phyloP scores from a whole-genome alignment of 2,113 vertebrate genomes.

The Trichechus manatus region DNA sequence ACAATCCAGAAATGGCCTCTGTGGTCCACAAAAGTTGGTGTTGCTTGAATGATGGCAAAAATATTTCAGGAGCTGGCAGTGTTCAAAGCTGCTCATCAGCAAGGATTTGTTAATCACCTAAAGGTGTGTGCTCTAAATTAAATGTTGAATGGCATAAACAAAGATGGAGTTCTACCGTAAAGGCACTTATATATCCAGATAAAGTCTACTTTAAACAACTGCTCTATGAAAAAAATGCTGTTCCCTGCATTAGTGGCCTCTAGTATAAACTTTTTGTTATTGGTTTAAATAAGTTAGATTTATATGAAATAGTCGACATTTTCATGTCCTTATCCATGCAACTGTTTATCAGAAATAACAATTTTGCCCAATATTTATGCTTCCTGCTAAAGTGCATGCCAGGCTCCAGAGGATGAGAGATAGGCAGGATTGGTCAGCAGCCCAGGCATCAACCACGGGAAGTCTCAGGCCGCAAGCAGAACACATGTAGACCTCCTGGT shows the following conservation, averaged over 20 bases:
- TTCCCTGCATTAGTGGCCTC: background rate
- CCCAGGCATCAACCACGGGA: background rate
- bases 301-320: conserved; percentile 9
- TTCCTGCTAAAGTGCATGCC: background rate
- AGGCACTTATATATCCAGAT: background rate
- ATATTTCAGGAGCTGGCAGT: background rate
- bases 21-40: background rate
- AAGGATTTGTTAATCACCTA: background rate
- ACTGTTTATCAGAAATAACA: background rate
- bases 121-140: background rate
- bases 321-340: background rate
- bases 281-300: conserved; percentile 3
- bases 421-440: background rate
- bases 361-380: background rate
- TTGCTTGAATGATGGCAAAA: background rate
- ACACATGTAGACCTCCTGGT: background rate
- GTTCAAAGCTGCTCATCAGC: background rate
- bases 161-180: background rate
- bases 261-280: background rate
- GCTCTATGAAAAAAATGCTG: background rate
- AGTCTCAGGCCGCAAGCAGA: background rate
- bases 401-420: background rate
- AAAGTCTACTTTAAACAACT: conserved; percentile 1
- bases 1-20: background rate
- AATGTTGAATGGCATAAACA: conserved; percentile 4